Evolutionary conservation across 2,888 invertebrate genomes (phyloP).

Genomic region (Trisateles emortualis): DNA sequence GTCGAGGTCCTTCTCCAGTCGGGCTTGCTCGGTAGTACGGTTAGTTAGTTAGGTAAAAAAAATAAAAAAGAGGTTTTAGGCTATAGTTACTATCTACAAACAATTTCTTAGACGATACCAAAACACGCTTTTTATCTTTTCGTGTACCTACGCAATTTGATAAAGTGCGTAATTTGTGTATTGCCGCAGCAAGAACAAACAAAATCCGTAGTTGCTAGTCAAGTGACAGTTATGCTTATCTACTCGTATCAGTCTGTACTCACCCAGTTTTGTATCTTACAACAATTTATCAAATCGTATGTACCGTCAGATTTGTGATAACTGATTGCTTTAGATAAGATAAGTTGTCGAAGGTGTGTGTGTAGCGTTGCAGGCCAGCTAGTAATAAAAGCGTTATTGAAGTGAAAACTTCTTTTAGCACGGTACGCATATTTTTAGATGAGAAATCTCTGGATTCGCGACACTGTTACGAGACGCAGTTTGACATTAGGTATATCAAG

Average conservation of each 20-base stretch:
- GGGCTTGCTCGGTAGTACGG: too few relatives aligned
- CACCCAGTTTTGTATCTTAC: slow-evolving; percentile 11
- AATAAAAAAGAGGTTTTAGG: too few relatives aligned
- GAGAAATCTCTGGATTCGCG: too few relatives aligned
- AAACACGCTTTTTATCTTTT: too few relatives aligned
- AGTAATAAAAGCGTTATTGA: not conserved
- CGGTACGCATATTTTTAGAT: too few relatives aligned
- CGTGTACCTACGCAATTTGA: not conserved
- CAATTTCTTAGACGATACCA: too few relatives aligned
- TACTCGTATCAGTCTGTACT: slow-evolving; percentile 3
- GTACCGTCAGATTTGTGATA: slow-evolving; percentile 55
- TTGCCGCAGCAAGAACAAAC: not conserved
- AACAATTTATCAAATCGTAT: slow-evolving; percentile 18
- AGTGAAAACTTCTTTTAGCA: too few relatives aligned
- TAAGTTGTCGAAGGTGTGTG: slow-evolving; percentile 16
- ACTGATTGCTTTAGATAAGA: slow-evolving; percentile 52
- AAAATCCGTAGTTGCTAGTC: not conserved
- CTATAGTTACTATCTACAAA: too few relatives aligned
- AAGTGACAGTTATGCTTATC: slow-evolving; percentile 3
- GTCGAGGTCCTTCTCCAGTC: too few relatives aligned
- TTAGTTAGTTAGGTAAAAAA: too few relatives aligned
- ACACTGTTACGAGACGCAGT: too few relatives aligned
- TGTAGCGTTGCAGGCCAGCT: not conserved
- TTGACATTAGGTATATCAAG: too few relatives aligned
- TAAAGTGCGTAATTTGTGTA: not conserved